Evolutionary conservation across 2,113 vertebrate species (phyloP), one percentile per base, ranked within the genome.

Genomic region (Fregetta grallaria): DNA sequence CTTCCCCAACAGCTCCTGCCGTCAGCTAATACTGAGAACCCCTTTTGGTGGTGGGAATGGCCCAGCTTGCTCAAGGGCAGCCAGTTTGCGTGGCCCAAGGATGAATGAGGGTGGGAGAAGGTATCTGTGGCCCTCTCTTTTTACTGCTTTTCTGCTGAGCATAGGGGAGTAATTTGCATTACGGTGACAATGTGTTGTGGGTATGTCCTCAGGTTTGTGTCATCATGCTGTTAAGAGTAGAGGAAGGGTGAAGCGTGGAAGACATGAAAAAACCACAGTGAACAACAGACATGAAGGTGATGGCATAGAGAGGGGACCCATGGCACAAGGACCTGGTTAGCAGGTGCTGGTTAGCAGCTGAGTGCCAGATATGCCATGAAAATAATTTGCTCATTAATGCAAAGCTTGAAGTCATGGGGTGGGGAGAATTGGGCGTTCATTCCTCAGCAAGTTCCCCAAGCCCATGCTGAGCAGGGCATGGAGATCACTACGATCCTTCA

Each of bases 271-370:
- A 86, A 72, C 50, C 61, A 66, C 47, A 56, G 30, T 1, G 9
- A 91, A 75, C 5, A 53, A 47, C 47, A 85, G 52, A 52, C 45
- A 10, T 30, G 44, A 63, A 55, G 18, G 45, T 59, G 50, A 77
- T 70, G 47, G 58, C 27, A 56, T 12, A 56, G 25, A 45, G 27
- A 89, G 26, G 13, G 34, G 40, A 80, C 34, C 13, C 42, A 29
- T n/a, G 0, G 0, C 63, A 59, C 11, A 17, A 40, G 56, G 62
- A 52, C 27, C 49, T 42, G 11, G 29, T 11, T 25, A 7, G n/a
- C 4, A 11, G 42, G 15, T 61, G 30, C 20, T 90, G 62, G 71
- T 36, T 58, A 83, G 50, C 29, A 67, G 59, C 45, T 40, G 56
- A 58, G 49, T 86, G 50, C 32, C 55, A 66, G 47, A 34, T 76